Conservation (phyloP, 1,140 invertebrate genomes). For the Proctacanthus coquilletti region DNA sequence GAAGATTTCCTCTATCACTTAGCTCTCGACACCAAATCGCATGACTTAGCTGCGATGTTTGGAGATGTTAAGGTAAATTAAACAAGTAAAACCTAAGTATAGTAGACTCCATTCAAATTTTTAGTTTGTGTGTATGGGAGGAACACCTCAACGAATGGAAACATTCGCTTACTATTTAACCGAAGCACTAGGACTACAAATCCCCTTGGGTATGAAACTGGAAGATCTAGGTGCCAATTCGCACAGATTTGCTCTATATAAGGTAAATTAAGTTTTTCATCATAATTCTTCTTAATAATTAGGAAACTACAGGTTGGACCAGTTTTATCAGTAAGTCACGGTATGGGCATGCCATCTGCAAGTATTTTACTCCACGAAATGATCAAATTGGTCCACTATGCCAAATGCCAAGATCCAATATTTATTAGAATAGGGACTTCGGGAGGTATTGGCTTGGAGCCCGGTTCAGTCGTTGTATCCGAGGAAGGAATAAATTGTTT, state of each 20-base stretch:
- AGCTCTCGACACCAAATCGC: conserved; percentile 56
- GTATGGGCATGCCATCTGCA: conserved; percentile 83
- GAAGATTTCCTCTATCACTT: conserved; percentile 78
- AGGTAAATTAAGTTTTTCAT: conserved; percentile 48
- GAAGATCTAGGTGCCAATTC: conserved; percentile 76
- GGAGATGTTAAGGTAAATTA: conserved; percentile 66
- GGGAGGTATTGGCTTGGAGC: conserved; percentile 73
- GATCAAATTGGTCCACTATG: conserved; percentile 84
- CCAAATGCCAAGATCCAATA: conserved; percentile 66
- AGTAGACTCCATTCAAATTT: conserved; percentile 12
- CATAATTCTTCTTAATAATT: not conserved
- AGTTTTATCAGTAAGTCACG: conserved; percentile 47
- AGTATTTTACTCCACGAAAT: conserved; percentile 84
- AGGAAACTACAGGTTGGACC: conserved; percentile 14
- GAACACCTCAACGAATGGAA: conserved; percentile 82
- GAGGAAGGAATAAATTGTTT: conserved; percentile 72
- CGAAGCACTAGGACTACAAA: conserved; percentile 63
- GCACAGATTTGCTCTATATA: conserved; percentile 90
- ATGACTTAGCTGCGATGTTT: conserved; percentile 69
- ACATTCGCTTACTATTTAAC: conserved; percentile 77
- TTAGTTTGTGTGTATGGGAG: conserved; percentile 94
- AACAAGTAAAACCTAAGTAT: not conserved
- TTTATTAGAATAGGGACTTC: conserved; percentile 87
- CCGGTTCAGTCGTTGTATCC: conserved; percentile 74
- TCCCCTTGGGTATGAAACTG: conserved; percentile 63